Evolutionary conservation across 2,797 vertebrate species (phyloP).

Genomic region (Podarcis siculus): DNA sequence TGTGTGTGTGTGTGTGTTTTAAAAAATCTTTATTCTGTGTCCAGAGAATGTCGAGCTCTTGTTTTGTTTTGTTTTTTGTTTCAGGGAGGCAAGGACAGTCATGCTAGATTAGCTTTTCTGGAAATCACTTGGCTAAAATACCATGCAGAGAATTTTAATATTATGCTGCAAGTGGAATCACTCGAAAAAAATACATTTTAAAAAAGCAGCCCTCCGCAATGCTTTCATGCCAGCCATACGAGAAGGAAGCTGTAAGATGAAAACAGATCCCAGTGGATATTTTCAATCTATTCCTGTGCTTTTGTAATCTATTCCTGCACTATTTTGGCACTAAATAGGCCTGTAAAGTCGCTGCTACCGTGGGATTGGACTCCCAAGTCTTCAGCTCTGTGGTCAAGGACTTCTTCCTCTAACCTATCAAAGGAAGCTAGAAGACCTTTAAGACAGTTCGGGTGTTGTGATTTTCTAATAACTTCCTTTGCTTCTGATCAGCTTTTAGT

Average conservation of each 20-base stretch:
- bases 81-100: background rate
- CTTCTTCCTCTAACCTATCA: background rate
- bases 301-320: background rate
- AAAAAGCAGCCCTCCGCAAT: fast-evolving
- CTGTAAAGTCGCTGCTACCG: background rate
- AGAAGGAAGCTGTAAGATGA: fast-evolving
- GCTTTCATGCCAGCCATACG: background rate
- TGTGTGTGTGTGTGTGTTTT: too few relatives aligned
- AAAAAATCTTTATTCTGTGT: constrained; percentile 25
- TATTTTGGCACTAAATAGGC: background rate
- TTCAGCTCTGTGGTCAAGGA: background rate
- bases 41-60: constrained; percentile 32
- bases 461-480: background rate
- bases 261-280: background rate
- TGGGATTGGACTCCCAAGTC: background rate
- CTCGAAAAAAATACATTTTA: background rate
- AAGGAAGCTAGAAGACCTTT: background rate
- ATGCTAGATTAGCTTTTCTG: constrained; percentile 4
- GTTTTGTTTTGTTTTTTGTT: constrained; percentile 32
- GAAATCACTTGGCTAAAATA: constrained; percentile 30
- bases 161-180: background rate
- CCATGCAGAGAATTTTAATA: constrained; percentile 2
- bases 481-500: background rate
- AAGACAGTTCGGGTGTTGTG: background rate
- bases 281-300: background rate